Base-by-base conservation (phyloP, 92 coral and sea anemone species). In the Palythoa grandiflora region DNA sequence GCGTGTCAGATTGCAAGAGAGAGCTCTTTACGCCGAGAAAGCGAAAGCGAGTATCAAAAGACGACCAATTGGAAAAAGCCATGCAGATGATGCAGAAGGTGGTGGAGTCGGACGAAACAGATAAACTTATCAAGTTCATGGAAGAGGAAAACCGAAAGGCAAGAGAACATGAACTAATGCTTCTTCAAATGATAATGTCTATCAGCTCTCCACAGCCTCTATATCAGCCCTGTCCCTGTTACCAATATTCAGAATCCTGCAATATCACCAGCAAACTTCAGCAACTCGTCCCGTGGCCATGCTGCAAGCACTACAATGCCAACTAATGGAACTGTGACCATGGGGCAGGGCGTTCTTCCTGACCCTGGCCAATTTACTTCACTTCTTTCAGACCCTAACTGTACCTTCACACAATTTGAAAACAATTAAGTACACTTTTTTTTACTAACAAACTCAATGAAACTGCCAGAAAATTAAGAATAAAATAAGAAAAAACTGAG, bases 81-180 rank as follows among this genome's bases (percentile, higher is more conserved):
- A 1, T 72, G 50, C 35, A 39, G 7, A 39, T 72, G 77, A 38
- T 72, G 77, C 53, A 72, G 77, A 72, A 54, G 53, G 77, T 73
- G 1, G 77, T 73, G 1, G 77, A 40, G 28, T 39, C 52, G 1
- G 48, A 70, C 16, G 77, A 38, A 73, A 73, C 54, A 1, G 77
- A 73, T 0, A 73, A 73, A 73, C 12, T 73, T 12, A 73, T 73
- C 8, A 38, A 40, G 11, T 73, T 40, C 77, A 73, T 73, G 77
- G 12, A 73, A 73, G 77, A 38, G 54, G 52, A 73, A 40, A 73
- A 73, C 61, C 3, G 78, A 73, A 73, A 73, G 54, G 54, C 38
- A 44, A 73, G 78, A 12, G 78, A 40, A 2, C 78, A 73, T 47
- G 78, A 73, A 16, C 12, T 73, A 14, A 73, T 73, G 78, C 28